A percentile compares a stretch with the other conserved stretches of the same genome.
These are phyloP conservation scores for Herpetotheres cachinnans DNA, from an alignment of 2,113 vertebrate species.

Conservation along the genomic window DNA sequence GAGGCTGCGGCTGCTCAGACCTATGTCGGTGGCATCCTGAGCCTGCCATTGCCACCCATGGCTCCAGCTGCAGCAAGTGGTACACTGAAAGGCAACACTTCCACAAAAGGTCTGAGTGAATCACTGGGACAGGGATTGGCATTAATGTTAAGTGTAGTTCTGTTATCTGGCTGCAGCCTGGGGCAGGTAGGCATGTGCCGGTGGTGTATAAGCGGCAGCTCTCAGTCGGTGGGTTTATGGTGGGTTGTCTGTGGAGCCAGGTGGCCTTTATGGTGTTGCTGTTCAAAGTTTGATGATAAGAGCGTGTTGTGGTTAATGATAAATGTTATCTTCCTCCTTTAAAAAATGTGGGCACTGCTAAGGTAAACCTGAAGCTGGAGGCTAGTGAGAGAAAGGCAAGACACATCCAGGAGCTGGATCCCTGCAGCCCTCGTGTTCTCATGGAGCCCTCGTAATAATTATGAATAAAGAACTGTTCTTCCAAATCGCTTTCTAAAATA, in stretches of 20 bases:
- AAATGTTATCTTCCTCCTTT: neutral
- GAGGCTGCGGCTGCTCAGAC: neutral
- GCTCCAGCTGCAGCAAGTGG: neutral
- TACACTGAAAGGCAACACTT: neutral
- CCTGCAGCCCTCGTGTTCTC: neutral
- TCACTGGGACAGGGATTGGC: neutral
- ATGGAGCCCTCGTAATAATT: accelerated
- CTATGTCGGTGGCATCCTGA: accelerated
- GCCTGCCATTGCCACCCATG: neutral
- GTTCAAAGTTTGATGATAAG: neutral
- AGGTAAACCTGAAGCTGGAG: neutral
- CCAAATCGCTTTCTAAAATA: slow-evolving; percentile 35
- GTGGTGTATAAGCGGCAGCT: neutral
- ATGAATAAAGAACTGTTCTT: neutral
- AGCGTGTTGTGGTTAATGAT: neutral
- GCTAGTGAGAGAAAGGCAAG: neutral
- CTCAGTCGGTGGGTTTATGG: neutral
- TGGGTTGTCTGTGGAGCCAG: neutral
- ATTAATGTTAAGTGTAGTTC: neutral
- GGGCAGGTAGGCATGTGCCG: neutral
- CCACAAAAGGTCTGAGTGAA: neutral
- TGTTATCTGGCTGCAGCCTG: neutral
- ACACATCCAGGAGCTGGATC: neutral
- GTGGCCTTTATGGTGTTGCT: neutral
- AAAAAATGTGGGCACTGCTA: neutral